These are phyloP conservation scores for Phycodurus eques DNA, from an alignment of 2,113 vertebrate species.

Conservation along the genomic window DNA sequence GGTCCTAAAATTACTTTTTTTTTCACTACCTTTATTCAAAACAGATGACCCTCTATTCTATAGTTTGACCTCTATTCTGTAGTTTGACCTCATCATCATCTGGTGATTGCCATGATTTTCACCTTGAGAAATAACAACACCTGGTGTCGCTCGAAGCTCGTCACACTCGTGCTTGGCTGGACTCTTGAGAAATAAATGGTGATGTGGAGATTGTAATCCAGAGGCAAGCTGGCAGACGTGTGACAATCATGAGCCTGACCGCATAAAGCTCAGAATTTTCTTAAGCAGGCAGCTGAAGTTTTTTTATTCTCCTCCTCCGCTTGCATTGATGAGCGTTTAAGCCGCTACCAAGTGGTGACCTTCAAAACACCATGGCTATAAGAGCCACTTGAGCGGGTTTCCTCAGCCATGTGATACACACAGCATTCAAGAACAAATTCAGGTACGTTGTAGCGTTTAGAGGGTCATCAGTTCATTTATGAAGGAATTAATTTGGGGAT, in stretches of 20 bases:
- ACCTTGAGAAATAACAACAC: slow-evolving; percentile 5
- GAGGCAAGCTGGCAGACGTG: slow-evolving; percentile 21
- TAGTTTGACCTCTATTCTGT: neutral
- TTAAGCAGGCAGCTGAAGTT: neutral
- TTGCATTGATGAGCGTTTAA: slow-evolving; percentile 27
- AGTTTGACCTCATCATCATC: neutral
- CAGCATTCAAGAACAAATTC: slow-evolving; percentile 11
- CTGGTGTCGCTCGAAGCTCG: slow-evolving; percentile 4
- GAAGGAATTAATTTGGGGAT: neutral
- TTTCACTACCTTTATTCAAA: neutral
- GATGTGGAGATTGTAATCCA: slow-evolving; percentile 25
- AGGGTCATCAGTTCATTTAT: slow-evolving; percentile 4
- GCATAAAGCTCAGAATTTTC: slow-evolving; percentile 19
- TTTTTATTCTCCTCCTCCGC: slow-evolving; percentile 15
- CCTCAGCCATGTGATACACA: neutral
- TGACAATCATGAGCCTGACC: slow-evolving; percentile 9
- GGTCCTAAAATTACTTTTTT: neutral
- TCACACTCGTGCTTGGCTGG: slow-evolving; percentile 35
- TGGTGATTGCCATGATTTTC: neutral
- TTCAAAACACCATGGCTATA: slow-evolving; percentile 25
- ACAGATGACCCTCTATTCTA: neutral
- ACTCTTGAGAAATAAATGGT: slow-evolving; percentile 41
- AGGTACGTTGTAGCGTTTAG: slow-evolving; percentile 9
- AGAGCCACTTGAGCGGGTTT: slow-evolving; percentile 24
- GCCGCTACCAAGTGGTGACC: slow-evolving; percentile 27